Evolutionary conservation across 2,797 vertebrate species (phyloP), one percentile per base, ranked within the genome.

Genomic region (Cygnus olor): DNA sequence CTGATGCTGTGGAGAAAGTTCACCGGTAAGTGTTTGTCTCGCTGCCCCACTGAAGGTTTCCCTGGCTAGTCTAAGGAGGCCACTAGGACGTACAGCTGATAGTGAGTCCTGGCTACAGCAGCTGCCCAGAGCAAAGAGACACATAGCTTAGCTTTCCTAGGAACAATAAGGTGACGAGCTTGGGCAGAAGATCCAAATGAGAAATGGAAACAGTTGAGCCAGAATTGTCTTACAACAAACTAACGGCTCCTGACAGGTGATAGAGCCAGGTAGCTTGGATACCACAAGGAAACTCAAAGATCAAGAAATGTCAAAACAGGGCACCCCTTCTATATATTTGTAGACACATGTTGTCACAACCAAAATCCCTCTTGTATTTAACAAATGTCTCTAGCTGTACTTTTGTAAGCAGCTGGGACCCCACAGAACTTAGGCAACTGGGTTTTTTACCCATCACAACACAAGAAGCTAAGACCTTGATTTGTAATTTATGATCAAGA

Each of bases 1-100:
- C 99, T 0, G 98, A 98, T 2, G 99, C 98, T 2, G 98, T 99
- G 32, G 96, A 99, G 94, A 99, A 98, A 93, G 99, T 98, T 70
- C 99, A 98, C 96, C 98, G 98, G 99, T 99, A 95, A 97, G 98
- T 97, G 61, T 60, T 22, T 56, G 19, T 15, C 57, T 20, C 24
- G n/a, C 42, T 58, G 3, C 25, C 47, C 40, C 49, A 15, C 27
- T 9, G 13, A 65, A 18, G 58, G 44, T 58, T 90, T 56, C 58
- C 72, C 61, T n/a, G 65, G 19, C n/a, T 51, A 8, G 32, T 2
- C 71, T 22, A 9, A n/a, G 32, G 63, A 53, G 86, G 60, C 44
- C 60, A 40, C 53, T 9, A 9, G 61, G 58, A 13, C 56, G 7
- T 10, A 1, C 0, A 44, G 57, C 19, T 91, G 53, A 72, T 70